phyloP scores from a whole-genome alignment of 2,888 invertebrate genomes.

The Eretmocerus hayati region DNA sequence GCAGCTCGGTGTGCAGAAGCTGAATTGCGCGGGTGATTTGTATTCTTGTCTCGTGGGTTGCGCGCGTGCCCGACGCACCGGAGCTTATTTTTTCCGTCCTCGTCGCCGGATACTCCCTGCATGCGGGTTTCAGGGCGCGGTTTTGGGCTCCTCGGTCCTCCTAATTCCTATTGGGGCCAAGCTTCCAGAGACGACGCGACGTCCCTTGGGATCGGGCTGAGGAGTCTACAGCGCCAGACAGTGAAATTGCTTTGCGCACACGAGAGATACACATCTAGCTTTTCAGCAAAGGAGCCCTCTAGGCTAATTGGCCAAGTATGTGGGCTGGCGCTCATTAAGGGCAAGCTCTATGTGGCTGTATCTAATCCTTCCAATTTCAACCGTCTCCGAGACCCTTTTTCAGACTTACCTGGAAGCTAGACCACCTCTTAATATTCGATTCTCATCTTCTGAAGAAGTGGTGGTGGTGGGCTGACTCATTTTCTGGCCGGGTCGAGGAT shows the following conservation, averaged over 20 bases:
- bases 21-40: constrained; percentile 22
- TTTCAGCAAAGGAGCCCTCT: background rate
- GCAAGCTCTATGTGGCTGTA: background rate
- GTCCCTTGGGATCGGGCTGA: too few species aligned
- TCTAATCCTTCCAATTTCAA: constrained; percentile 16
- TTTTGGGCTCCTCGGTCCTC: background rate
- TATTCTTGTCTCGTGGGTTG: constrained; percentile 17
- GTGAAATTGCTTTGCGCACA: background rate
- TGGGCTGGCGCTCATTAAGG: constrained; percentile 7
- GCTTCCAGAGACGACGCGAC: background rate
- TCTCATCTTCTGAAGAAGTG: constrained; percentile 1
- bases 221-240: too few species aligned
- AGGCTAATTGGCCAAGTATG: constrained; percentile 19
- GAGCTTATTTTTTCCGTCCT: background rate
- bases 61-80: background rate
- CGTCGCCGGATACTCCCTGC: background rate
- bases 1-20: constrained; percentile 10
- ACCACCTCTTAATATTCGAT: too few species aligned
- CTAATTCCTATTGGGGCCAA: background rate
- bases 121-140: background rate
- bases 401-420: background rate
- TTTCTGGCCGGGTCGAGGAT: constrained; percentile 6
- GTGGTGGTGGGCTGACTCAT: background rate
- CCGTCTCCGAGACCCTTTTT: constrained; percentile 1
- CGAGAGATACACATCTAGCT: background rate